Conservation (phyloP, 2,888 invertebrate species). For the Ptychoptera albimana region DNA sequence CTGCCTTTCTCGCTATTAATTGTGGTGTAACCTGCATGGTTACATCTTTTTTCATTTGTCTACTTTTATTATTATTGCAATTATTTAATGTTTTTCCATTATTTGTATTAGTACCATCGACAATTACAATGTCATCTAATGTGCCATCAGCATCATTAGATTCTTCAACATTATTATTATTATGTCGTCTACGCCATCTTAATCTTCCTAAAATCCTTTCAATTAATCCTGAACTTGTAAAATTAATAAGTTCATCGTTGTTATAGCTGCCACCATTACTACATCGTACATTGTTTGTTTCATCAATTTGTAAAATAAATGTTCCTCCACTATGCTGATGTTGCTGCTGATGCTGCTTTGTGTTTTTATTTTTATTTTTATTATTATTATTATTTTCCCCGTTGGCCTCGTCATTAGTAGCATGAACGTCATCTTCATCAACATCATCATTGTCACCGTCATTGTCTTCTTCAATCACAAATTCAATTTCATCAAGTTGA, state of each 20-base stretch:
- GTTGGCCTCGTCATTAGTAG: too few species aligned
- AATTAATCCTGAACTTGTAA: conserved; percentile 9
- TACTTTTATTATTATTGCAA: too few species aligned
- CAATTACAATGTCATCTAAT: too few species aligned
- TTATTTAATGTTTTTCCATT: too few species aligned
- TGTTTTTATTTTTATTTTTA: too few species aligned
- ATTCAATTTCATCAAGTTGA: too few species aligned
- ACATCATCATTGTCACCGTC: neutral
- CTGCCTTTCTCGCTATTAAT: neutral
- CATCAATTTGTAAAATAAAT: neutral
- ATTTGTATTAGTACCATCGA: too few species aligned
- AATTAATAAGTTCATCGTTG: conserved; percentile 7
- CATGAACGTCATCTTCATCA: neutral
- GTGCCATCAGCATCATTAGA: neutral
- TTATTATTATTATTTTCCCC: too few species aligned
- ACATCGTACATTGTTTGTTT: conserved; percentile 9
- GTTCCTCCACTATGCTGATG: too few species aligned
- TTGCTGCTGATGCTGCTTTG: too few species aligned
- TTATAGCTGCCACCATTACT: conserved; percentile 10
- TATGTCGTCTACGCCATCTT: conserved; percentile 7
- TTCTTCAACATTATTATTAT: neutral
- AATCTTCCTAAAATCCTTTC: conserved; percentile 6
- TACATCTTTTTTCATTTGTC: too few species aligned
- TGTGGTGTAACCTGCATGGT: too few species aligned
- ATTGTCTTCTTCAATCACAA: neutral